Conservation (phyloP, 2,797 vertebrate species). For the Anisognathus igniventris region DNA sequence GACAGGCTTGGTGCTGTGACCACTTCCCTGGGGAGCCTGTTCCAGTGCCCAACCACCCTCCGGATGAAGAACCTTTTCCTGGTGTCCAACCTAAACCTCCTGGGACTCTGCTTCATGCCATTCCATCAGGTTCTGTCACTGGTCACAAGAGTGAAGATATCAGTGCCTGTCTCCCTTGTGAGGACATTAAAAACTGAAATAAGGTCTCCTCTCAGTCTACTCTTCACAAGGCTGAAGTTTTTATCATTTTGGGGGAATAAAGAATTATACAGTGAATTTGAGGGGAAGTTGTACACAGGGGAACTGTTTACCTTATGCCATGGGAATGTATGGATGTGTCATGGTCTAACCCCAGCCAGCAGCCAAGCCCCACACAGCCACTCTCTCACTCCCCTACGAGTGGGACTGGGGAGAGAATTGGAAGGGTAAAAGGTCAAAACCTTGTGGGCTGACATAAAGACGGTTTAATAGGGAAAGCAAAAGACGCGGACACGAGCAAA, state of each 20-base stretch:
- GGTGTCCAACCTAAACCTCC: background rate
- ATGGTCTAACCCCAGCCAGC: background rate
- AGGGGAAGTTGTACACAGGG: no score
- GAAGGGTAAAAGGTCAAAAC: background rate
- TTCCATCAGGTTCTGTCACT: background rate
- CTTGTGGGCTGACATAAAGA: background rate
- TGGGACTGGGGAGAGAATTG: rapidly evolving
- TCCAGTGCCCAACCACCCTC: no score
- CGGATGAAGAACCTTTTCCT: background rate
- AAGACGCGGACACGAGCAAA: rapidly evolving
- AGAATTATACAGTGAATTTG: background rate
- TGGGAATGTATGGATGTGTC: rapidly evolving
- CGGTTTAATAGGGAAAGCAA: background rate
- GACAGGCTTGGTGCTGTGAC: background rate
- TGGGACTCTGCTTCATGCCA: background rate
- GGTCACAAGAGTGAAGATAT: background rate
- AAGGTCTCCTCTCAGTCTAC: background rate
- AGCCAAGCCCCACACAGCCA: background rate
- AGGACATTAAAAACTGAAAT: background rate
- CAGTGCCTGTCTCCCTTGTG: no score
- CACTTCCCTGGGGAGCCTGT: background rate
- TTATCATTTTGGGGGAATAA: rapidly evolving
- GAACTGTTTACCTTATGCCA: background rate
- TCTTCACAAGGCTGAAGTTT: background rate
- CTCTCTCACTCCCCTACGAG: background rate